Evolutionary conservation across 2,888 invertebrate species (phyloP), one percentile per base, ranked within the genome.

Genomic region (Furcula furcula): DNA sequence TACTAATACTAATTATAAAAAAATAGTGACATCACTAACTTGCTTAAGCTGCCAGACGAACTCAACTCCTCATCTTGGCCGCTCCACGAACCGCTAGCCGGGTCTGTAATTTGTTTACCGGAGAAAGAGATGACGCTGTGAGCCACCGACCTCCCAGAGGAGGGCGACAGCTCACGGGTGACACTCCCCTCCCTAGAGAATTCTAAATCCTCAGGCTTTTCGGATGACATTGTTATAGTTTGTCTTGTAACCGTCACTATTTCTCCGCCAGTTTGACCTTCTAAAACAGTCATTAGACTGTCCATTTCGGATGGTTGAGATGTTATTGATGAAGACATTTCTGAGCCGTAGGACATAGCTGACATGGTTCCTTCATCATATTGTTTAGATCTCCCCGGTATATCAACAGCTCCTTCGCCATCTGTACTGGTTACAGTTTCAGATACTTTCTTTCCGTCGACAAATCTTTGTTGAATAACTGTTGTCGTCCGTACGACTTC

Each of bases 51-150:
- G 27, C 89, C 89, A 14, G 89, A 89, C 1, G 89, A 90, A 55
- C 89, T 89, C 35, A 90, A 59, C 52, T 89, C 89, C 46, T 90
- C 89, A 33, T 90, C 89, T 41, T 89, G 89, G 16, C 89, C 89
- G 44, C 89, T 90, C 89, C 89, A 90, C 0, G 89, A 90, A 7
- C 89, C 89, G 64, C 89, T 90, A 14, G 89, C 89, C 41, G 89
- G 89, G 86, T 89, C 89, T 89, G 89, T 86, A 76, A 89, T 85
- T 55, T 80, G 85, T 89, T 89, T 89, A 66, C 89, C 86, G 46
- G 85, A 83, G 43, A 80, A 70, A 19, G 83, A 83, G 35, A 78
- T 75, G 47, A 85, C 70, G 44, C 88, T 87, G 44, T 89, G 89
- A 75, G 86, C 81, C 31, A 85, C 52, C 65, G 89, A 89, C 72